Conservation (phyloP, 2,113 vertebrate genomes). For the Gnathonemus echidnorhynchus region DNA sequence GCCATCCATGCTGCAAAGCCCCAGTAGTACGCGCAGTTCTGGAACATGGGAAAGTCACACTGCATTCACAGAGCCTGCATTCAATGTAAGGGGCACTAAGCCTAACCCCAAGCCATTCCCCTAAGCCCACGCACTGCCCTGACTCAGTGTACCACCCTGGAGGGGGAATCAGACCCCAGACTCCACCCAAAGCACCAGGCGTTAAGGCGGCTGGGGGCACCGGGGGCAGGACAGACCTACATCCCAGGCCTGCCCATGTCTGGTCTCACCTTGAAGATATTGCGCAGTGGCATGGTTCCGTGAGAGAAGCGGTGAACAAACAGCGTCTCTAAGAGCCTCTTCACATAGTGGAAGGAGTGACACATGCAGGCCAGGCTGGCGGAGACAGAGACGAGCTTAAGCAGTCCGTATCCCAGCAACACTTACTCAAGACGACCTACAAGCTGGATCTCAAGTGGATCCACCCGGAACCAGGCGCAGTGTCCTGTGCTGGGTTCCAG, state of each 20-base stretch:
- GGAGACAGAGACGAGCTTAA: not conserved
- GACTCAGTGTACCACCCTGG: not conserved
- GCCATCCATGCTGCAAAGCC: slow-evolving; percentile 93
- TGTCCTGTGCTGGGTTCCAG: not conserved
- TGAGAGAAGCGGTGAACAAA: slow-evolving; percentile 90
- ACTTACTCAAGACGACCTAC: slow-evolving; percentile 11
- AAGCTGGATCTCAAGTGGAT: not conserved
- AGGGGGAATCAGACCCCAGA: not conserved
- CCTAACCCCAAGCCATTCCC: not conserved
- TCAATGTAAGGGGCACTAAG: not conserved
- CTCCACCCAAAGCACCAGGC: not conserved
- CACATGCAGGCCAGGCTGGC: slow-evolving; percentile 81
- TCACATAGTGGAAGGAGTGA: slow-evolving; percentile 84
- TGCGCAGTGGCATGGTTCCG: slow-evolving; percentile 83
- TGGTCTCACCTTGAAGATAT: slow-evolving; percentile 82
- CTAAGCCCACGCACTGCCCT: not conserved
- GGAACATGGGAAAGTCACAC: slow-evolving; percentile 25
- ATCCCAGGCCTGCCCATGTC: not conserved
- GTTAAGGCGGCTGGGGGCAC: not conserved
- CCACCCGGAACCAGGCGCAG: not conserved
- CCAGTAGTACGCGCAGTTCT: slow-evolving; percentile 93
- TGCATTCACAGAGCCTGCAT: not conserved
- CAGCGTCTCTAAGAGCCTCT: slow-evolving; percentile 82
- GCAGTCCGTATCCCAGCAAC: slow-evolving; percentile 13
- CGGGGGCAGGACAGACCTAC: not conserved